Evolutionary conservation across 1,140 invertebrate genomes (phyloP), one percentile per base, ranked within the genome.

Genomic region (Aplysia californica): DNA sequence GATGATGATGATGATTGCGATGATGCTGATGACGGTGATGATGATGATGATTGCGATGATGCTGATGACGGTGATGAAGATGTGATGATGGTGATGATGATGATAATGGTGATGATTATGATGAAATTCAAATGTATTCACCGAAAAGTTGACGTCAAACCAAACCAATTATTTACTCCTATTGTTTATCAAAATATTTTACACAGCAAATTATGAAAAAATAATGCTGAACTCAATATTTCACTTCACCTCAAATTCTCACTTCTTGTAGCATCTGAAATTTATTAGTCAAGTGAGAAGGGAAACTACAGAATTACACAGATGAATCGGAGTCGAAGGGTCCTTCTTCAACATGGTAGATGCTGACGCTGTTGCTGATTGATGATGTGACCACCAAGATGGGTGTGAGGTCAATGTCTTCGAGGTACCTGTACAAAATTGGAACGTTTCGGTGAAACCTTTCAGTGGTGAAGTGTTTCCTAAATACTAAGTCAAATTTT

Each of bases 291-390:
- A 50, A 50, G 10, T 50, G n/a, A 50, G 10, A 50, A 15, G 44
- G n/a, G n/a, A 50, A n/a, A 50, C 10, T 50, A 15, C 44, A 50
- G 10, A 15, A 15, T 50, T 50, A 50, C 10, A 50, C n/a, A 15
- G 10, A 10, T 18, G 58, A 18, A 31, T 61, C 58, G 20, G 26
- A 10, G 26, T 61, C 58, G 26, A 61, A 61, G 10, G 58, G 58
- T 31, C 58, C 65, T 18, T 71, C 69, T 10, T 71, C 23, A 20
- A 71, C 69, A 6, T 15, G 3, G 69, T 71, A 71, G 6, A 56
- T 33, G 50, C 23, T 29, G 38, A 71, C 31, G 31, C 69, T 71
- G 69, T 71, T 71, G 50, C 69, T 71, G 69, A 33, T 71, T 29
- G 41, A 33, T 3, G 69, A 71, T 10, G 69, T 23, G 23, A 71